A percentile compares a stretch with the other conserved stretches of the same genome.
These are phyloP conservation scores for Ecdyonurus torrentis DNA, from an alignment of 2,888 invertebrate genomes.

Conservation along the genomic window DNA sequence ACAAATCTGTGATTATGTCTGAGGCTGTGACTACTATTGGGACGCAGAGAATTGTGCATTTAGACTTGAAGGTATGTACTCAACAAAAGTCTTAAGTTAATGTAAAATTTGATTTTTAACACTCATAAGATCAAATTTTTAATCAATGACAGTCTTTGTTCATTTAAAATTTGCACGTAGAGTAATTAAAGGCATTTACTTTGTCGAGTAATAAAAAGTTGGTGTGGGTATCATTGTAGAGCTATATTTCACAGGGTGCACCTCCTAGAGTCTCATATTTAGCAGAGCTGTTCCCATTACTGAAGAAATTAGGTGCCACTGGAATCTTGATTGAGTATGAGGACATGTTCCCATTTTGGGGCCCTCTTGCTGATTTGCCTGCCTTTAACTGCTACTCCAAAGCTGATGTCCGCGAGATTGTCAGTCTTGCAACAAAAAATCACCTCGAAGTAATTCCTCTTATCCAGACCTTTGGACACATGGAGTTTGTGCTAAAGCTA, in stretches of 20 bases:
- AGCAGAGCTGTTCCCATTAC: slow-evolving; percentile 38
- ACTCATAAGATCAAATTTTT: not conserved
- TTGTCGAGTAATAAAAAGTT: too few relatives aligned
- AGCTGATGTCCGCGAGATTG: slow-evolving; percentile 35
- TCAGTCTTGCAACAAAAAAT: slow-evolving; percentile 33
- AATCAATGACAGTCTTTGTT: too few relatives aligned
- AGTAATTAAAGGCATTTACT: too few relatives aligned
- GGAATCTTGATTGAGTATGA: slow-evolving; percentile 71
- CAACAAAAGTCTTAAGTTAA: too few relatives aligned
- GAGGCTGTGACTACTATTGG: slow-evolving; percentile 5
- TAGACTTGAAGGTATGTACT: slow-evolving; percentile 48
- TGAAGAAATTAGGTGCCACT: slow-evolving; percentile 50
- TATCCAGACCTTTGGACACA: slow-evolving; percentile 73
- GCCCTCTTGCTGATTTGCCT: slow-evolving; percentile 33
- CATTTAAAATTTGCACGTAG: too few relatives aligned
- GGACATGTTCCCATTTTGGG: slow-evolving; percentile 70
- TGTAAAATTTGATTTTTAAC: too few relatives aligned
- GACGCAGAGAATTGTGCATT: slow-evolving; percentile 49
- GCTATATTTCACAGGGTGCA: too few relatives aligned
- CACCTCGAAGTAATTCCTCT: slow-evolving; percentile 57
- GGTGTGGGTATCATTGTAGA: too few relatives aligned
- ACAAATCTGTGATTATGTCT: not conserved
- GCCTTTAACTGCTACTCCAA: slow-evolving; percentile 45
- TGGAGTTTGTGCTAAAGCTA: slow-evolving; percentile 64
- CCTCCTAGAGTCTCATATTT: slow-evolving; percentile 51